phyloP scores from a whole-genome alignment of 2,797 vertebrate genomes.

The Eptatretus atami region DNA sequence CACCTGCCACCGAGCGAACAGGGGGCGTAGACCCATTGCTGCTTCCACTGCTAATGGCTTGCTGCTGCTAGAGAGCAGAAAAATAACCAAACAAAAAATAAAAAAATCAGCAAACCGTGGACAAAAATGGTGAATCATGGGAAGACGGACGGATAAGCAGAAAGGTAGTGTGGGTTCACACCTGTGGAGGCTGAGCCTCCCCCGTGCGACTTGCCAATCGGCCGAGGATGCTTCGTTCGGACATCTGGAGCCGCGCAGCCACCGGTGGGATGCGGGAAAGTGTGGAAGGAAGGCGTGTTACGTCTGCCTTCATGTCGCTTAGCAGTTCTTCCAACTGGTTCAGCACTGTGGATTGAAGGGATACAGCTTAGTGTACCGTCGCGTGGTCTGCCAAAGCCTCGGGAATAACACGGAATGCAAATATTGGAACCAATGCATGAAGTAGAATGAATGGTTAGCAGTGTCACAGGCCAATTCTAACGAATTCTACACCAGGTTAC shows the following conservation, averaged over 20 bases:
- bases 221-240: conserved; percentile 76
- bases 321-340: conserved; percentile 89
- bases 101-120: too few species aligned
- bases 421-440: background rate
- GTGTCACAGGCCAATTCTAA: conserved; percentile 12
- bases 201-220: conserved; percentile 64
- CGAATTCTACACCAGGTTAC: conserved; percentile 13
- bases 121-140: too few species aligned
- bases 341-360: conserved; percentile 28
- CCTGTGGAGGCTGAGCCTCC: conserved; percentile 17
- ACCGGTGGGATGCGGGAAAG: conserved; percentile 61
- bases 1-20: too few species aligned
- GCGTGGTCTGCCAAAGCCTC: too few species aligned
- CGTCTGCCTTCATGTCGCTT: conserved; percentile 86
- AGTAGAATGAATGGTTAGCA: conserved; percentile 11
- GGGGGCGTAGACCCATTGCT: too few species aligned
- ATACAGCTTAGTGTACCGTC: too few species aligned
- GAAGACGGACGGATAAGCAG: too few species aligned
- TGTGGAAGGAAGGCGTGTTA: conserved; percentile 58
- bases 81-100: too few species aligned
- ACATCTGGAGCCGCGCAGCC: conserved; percentile 70
- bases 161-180: too few species aligned
- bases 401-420: background rate
- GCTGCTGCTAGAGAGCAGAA: too few species aligned
- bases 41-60: too few species aligned